phyloP scores from a whole-genome alignment of 1,140 invertebrate genomes.

The Drosophila novamexicana region DNA sequence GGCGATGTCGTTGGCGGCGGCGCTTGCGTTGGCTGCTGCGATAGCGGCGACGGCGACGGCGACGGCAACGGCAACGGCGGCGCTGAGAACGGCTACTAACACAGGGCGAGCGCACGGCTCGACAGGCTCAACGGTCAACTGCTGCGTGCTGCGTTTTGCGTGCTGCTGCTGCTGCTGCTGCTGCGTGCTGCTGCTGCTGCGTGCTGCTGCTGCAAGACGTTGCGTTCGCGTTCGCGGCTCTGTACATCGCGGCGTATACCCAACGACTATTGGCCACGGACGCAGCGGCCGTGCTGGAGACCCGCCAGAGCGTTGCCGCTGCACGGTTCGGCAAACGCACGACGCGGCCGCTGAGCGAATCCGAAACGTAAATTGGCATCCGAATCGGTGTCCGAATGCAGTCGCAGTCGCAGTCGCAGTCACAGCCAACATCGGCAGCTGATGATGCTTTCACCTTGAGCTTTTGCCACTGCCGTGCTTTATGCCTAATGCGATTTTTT shows the following conservation, averaged over 20 bases:
- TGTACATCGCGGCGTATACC: constrained; percentile 84
- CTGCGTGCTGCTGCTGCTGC: constrained; percentile 38
- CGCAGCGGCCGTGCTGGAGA: constrained; percentile 73
- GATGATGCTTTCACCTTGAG: constrained; percentile 46
- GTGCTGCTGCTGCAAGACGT: constrained; percentile 30
- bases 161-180: constrained; percentile 32
- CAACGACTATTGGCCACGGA: constrained; percentile 80
- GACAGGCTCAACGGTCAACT: constrained; percentile 27
- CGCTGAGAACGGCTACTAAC: constrained; percentile 11
- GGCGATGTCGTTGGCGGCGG: neutral
- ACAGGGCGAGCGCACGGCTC: constrained; percentile 22
- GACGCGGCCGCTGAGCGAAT: constrained; percentile 47
- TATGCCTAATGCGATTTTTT: constrained; percentile 25
- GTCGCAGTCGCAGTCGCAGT: constrained; percentile 31
- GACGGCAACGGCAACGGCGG: neutral
- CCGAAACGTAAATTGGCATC: constrained; percentile 45
- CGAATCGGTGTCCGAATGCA: constrained; percentile 62
- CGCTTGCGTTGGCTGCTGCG: neutral
- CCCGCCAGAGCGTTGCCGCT: constrained; percentile 52
- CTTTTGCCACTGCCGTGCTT: constrained; percentile 16
- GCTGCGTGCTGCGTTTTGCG: constrained; percentile 33
- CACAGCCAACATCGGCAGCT: neutral
- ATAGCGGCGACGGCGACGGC: neutral
- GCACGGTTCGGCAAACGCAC: constrained; percentile 48
- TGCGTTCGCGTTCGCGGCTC: constrained; percentile 76